Conservation (phyloP, 2,113 vertebrate genomes). For the Amazona guildingii region DNA sequence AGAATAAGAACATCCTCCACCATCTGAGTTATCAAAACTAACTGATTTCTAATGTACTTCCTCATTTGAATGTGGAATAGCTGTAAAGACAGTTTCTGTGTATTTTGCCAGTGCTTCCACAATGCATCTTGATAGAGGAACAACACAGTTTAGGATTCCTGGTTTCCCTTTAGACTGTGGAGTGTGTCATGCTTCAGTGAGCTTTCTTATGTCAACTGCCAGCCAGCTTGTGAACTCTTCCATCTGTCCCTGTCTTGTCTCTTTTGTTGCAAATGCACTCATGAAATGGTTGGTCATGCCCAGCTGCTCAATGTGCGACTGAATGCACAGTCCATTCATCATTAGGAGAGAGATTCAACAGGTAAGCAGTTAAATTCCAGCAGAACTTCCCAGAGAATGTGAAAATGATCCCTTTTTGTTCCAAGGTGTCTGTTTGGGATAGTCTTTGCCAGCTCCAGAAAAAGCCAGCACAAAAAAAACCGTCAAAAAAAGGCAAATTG, state of each 20-base stretch:
- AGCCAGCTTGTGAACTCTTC: background rate
- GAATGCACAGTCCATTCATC: background rate
- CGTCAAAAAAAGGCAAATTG: background rate
- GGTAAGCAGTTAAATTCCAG: background rate
- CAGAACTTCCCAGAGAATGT: background rate
- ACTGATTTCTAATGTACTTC: background rate
- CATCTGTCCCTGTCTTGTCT: background rate
- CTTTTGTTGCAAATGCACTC: background rate
- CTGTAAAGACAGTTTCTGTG: background rate
- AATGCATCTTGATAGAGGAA: background rate
- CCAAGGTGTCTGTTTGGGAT: background rate
- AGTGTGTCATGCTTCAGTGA: background rate
- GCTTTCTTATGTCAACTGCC: background rate
- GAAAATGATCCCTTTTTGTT: background rate
- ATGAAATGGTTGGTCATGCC: background rate
- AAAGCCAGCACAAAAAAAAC: background rate
- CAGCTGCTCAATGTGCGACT: accelerated
- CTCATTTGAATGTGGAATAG: background rate
- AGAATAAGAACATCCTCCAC: background rate
- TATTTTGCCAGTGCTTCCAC: background rate
- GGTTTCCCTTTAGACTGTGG: background rate
- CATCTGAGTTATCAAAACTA: background rate
- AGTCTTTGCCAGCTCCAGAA: background rate
- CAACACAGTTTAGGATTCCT: background rate
- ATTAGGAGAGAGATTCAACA: background rate